These are phyloP conservation scores for Liodrosophila aerea DNA, from an alignment of 2,888 invertebrate genomes.

Conservation along the genomic window DNA sequence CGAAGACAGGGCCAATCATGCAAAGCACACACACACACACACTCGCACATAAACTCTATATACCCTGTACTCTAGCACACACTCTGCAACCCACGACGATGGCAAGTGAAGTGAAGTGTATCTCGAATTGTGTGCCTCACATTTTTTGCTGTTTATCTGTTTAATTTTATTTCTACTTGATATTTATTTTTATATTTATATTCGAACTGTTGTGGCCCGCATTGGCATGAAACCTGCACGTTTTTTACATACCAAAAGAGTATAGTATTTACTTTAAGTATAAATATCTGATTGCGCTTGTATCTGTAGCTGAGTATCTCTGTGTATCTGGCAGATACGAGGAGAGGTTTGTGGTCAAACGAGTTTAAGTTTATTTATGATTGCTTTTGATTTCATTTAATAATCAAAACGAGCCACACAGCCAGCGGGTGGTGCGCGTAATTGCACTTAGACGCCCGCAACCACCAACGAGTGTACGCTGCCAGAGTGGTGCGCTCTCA, in stretches of 20 bases:
- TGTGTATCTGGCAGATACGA: slow-evolving; percentile 15
- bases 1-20: slow-evolving; percentile 42
- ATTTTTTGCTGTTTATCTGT: slow-evolving; percentile 27
- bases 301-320: slow-evolving; percentile 19
- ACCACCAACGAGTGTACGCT: neutral
- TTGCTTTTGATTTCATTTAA: slow-evolving; percentile 76
- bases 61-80: slow-evolving; percentile 14
- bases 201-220: slow-evolving; percentile 16
- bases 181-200: slow-evolving; percentile 14
- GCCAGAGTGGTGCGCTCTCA: neutral
- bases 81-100: slow-evolving; percentile 67
- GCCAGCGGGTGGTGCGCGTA: slow-evolving; percentile 70
- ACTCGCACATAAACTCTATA: slow-evolving; percentile 8
- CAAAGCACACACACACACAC: slow-evolving; percentile 27
- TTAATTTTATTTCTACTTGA: slow-evolving; percentile 19
- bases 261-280: slow-evolving; percentile 63
- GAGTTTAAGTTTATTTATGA: slow-evolving; percentile 74
- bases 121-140: slow-evolving; percentile 16
- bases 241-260: slow-evolving; percentile 70
- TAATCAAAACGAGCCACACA: slow-evolving; percentile 56
- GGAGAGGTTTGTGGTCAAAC: slow-evolving; percentile 69
- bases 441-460: slow-evolving; percentile 63
- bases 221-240: slow-evolving; percentile 64
- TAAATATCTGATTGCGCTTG: slow-evolving; percentile 34
- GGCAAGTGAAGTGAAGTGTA: slow-evolving; percentile 52